Evolutionary conservation across 2,113 vertebrate species (phyloP).

Genomic region (Spea multiplicata): DNA sequence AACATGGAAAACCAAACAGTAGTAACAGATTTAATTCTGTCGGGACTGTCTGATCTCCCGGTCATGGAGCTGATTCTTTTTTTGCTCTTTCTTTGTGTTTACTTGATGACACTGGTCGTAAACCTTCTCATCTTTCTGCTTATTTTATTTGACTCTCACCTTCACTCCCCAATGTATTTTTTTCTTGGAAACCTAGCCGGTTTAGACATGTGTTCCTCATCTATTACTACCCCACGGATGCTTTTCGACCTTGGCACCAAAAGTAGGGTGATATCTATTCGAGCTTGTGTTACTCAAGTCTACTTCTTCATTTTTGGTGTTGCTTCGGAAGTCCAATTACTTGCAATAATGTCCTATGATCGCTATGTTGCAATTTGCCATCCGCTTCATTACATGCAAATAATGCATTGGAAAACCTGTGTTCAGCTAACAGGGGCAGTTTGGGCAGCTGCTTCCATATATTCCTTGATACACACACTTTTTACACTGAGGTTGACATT

Average conservation of each 20-base stretch:
- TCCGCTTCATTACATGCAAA: slow-evolving; percentile 39
- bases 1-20: too few species aligned
- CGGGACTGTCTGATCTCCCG: too few species aligned
- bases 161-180: slow-evolving; percentile 39
- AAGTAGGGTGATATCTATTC: slow-evolving; percentile 36
- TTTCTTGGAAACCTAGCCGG: slow-evolving; percentile 29
- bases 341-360: slow-evolving; percentile 51
- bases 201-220: slow-evolving; percentile 35
- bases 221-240: slow-evolving; percentile 30
- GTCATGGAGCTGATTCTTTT: too few species aligned
- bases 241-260: not conserved
- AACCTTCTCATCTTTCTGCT: too few species aligned
- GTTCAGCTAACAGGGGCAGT: slow-evolving; percentile 16
- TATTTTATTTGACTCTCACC: not conserved
- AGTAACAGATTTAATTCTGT: too few species aligned
- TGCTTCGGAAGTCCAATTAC: slow-evolving; percentile 49
- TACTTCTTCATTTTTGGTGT: slow-evolving; percentile 52
- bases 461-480: slow-evolving; percentile 23
- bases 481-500: slow-evolving; percentile 40
- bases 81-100: too few species aligned
- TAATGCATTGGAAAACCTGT: slow-evolving; percentile 44
- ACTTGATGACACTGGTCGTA: too few species aligned
- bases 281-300: slow-evolving; percentile 46
- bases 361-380: slow-evolving; percentile 49
- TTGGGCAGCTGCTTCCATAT: slow-evolving; percentile 31